phyloP scores from a whole-genome alignment of 2,888 invertebrate genomes.

The Thecocarcelia acutangulata region DNA sequence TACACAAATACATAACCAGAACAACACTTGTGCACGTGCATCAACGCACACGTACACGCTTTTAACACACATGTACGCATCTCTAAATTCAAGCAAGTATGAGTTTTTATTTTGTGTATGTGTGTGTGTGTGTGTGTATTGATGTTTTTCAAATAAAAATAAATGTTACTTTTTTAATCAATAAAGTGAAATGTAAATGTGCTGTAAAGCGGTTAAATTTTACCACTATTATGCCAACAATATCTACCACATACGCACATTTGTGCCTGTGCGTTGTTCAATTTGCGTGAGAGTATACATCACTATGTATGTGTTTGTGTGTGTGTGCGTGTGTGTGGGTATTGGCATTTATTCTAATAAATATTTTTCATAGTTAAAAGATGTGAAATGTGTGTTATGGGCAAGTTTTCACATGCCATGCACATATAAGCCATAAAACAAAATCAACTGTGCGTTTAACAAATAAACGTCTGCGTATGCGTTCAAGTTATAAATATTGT shows the following conservation, averaged over 20 bases:
- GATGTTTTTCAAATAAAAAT: conserved; percentile 42
- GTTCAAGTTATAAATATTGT: background rate
- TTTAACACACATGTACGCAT: background rate
- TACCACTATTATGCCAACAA: conserved; percentile 51
- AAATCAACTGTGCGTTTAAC: conserved; percentile 28
- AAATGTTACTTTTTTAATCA: conserved; percentile 58
- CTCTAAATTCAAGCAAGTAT: background rate
- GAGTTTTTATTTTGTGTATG: background rate
- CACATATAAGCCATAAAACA: conserved; percentile 40
- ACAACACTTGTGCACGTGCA: background rate
- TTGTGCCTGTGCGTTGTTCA: conserved; percentile 6
- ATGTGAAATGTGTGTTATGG: conserved; percentile 34
- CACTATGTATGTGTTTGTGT: no score
- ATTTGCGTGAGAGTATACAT: background rate
- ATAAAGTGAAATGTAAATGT: conserved; percentile 68
- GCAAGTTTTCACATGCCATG: conserved; percentile 38
- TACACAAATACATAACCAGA: conserved; percentile 31
- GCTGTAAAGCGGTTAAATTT: conserved; percentile 67
- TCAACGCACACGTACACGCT: background rate
- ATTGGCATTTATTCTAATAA: conserved; percentile 27
- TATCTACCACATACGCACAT: conserved; percentile 42
- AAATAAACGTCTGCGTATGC: conserved; percentile 16
- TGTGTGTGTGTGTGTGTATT: background rate
- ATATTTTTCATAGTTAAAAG: conserved; percentile 43
- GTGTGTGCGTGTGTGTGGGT: background rate